Evolutionary conservation across 1,140 invertebrate genomes (phyloP).

Genomic region (Drosophila pseudoananassae): DNA sequence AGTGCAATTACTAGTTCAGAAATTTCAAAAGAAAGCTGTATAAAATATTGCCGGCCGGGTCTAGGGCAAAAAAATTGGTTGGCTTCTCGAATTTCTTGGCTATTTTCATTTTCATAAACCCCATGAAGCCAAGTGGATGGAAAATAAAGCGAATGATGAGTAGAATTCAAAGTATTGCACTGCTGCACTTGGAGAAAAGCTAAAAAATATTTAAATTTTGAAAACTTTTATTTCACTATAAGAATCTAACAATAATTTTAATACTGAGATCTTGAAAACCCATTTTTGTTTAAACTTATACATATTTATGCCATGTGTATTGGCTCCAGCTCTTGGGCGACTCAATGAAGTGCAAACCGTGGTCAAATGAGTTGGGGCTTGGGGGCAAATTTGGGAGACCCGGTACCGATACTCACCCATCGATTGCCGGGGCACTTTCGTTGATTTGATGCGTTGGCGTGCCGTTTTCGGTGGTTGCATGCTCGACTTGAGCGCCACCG

Average conservation of each 20-base stretch:
- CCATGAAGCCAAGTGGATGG: slow-evolving; percentile 39
- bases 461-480: slow-evolving; percentile 72
- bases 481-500: slow-evolving; percentile 67
- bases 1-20: slow-evolving; percentile 43
- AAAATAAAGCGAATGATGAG: slow-evolving; percentile 42
- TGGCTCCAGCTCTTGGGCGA: slow-evolving; percentile 31
- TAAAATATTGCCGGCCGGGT: slow-evolving; percentile 6
- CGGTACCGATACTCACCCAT: slow-evolving; percentile 7
- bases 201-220: neutral
- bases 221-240: neutral
- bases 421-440: slow-evolving; percentile 60
- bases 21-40: slow-evolving; percentile 27
- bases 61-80: slow-evolving; percentile 23
- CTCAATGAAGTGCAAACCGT: slow-evolving; percentile 77
- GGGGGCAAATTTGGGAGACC: slow-evolving; percentile 1
- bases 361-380: slow-evolving; percentile 33
- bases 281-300: neutral
- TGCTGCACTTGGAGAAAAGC: slow-evolving; percentile 10
- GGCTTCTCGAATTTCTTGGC: slow-evolving; percentile 57
- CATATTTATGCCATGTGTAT: neutral
- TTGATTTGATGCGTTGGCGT: slow-evolving; percentile 82
- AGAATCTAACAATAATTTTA: neutral
- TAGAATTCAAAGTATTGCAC: slow-evolving; percentile 36
- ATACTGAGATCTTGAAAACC: neutral
- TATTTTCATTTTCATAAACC: slow-evolving; percentile 75